Conservation (phyloP, 2,113 vertebrate genomes). For the Ptyas mucosa region DNA sequence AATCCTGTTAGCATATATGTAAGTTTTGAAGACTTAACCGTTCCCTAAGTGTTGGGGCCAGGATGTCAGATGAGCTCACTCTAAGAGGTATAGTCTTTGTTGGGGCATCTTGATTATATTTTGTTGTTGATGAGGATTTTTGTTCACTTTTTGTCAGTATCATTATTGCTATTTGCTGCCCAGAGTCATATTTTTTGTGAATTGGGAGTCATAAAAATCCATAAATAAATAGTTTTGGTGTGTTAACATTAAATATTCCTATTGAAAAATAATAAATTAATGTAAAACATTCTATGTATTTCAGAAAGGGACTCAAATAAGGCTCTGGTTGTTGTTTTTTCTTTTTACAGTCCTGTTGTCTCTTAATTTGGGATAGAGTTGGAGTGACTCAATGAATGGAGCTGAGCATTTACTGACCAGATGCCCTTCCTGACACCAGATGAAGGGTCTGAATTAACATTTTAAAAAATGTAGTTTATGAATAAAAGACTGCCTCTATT, state of each 20-base stretch:
- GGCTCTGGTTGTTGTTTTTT: too few species aligned
- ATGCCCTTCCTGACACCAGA: background rate
- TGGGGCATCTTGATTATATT: background rate
- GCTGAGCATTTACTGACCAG: background rate
- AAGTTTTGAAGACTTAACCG: background rate
- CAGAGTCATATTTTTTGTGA: background rate
- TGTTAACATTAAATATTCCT: background rate
- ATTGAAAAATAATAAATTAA: background rate
- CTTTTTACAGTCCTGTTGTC: too few species aligned
- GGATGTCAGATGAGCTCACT: background rate
- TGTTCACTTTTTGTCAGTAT: background rate
- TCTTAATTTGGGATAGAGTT: background rate
- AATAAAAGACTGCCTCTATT: background rate
- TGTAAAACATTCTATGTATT: background rate
- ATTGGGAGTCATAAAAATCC: background rate
- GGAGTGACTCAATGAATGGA: background rate
- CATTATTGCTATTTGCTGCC: background rate
- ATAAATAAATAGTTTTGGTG: background rate
- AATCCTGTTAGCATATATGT: background rate
- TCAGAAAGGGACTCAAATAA: background rate
- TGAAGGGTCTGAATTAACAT: background rate
- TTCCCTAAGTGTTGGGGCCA: background rate
- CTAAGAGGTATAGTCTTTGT: background rate
- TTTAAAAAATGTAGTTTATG: background rate
- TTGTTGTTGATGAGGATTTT: background rate